Evolutionary conservation across 1,140 invertebrate species (phyloP), one percentile per base, ranked within the genome.

Genomic region (Tenebrio molitor): DNA sequence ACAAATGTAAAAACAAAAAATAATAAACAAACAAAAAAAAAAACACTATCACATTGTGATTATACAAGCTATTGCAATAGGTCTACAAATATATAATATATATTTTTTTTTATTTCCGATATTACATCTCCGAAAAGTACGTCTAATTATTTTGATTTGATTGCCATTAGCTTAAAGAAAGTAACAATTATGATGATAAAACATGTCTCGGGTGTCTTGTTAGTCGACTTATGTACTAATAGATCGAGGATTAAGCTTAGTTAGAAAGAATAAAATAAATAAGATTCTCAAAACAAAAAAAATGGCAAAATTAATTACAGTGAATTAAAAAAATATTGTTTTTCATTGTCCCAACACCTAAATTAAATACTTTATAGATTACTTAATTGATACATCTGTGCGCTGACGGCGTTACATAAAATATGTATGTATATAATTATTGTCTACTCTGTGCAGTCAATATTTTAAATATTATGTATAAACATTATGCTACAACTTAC

Each of bases 361-460:
- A 70, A 74, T 73, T 79, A 78, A 76, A 77, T 75, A 79, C 73
- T 78, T 74, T 41, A 53, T 71, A 70, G 53, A 65, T 44, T 58
- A 75, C 63, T 67, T 73, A 71, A 5, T 64, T 53, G 63, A 68
- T 68, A 77, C 69, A 65, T 75, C 74, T 80, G 79, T 79, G 77
- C 77, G 73, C 70, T 58, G 36, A 66, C 77, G 77, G 77, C 77
- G 39, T 71, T 73, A 73, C 69, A 74, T 70, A 69, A 70, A 65
- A 71, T 72, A 67, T 71, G 50, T 72, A 67, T 71, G 50, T 72
- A 71, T 74, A 74, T 42, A 69, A 73, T 78, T 80, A 80, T 78
- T 80, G 78, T 80, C 78, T 78, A 78, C 72, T 77, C 63, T 78
- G 78, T 80, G 79, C 78, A 78, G 77, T 79, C 78, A 75, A 79